Evolutionary conservation across 2,888 invertebrate species (phyloP).

Genomic region (Bombylius major): DNA sequence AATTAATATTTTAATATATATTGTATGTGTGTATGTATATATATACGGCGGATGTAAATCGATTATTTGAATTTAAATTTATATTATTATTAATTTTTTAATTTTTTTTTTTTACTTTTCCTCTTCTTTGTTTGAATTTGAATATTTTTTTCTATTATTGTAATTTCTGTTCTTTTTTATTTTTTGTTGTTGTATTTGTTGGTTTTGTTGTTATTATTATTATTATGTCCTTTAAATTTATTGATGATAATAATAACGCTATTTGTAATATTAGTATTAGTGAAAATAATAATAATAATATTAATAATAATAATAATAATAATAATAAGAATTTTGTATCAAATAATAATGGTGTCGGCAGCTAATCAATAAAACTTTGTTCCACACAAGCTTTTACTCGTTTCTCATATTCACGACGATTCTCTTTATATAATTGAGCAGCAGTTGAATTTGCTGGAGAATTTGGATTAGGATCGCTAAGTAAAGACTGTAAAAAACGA

Average conservation of each 20-base stretch:
- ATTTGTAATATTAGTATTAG: background rate
- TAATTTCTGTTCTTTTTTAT: too few relatives aligned
- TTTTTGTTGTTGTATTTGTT: too few relatives aligned
- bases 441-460: constrained; percentile 99
- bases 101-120: too few relatives aligned
- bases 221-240: too few relatives aligned
- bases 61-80: too few relatives aligned
- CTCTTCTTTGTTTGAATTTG: too few relatives aligned
- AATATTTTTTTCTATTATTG: too few relatives aligned
- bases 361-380: constrained; percentile 94
- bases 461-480: constrained; percentile 99
- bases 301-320: background rate
- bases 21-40: too few relatives aligned
- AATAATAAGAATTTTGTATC: background rate
- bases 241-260: background rate
- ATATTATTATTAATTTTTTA: too few relatives aligned
- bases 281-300: background rate
- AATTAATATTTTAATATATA: too few relatives aligned
- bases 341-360: background rate
- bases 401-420: constrained; percentile 97
- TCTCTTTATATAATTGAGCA: constrained; percentile 98
- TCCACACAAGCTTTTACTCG: constrained; percentile 98
- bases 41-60: too few relatives aligned
- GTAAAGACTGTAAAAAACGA: constrained; percentile 62
- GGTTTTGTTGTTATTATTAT: too few relatives aligned